A percentile compares a stretch with the other conserved stretches of the same genome.
phyloP scores from a whole-genome alignment of 2,797 vertebrate genomes.

The Myioborus miniatus region DNA sequence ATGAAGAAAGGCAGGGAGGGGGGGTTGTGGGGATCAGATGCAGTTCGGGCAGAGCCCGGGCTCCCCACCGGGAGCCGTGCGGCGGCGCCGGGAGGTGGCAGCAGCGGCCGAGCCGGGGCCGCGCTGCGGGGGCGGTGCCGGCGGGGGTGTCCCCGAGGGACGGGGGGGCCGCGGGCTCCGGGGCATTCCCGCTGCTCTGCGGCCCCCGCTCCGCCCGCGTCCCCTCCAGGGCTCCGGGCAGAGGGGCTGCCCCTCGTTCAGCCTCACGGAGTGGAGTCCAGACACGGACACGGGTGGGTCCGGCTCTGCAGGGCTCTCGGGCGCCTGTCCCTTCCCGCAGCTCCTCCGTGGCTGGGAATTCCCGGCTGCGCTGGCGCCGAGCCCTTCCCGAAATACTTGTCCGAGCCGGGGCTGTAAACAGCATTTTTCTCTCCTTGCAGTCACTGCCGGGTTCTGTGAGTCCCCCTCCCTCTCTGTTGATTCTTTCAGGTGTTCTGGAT shows the following conservation, averaged over 20 bases:
- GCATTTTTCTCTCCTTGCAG: neutral
- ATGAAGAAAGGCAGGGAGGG: neutral
- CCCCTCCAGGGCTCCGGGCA: no score
- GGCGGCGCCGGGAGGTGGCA: constrained; percentile 25
- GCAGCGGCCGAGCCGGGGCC: neutral
- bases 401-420: neutral
- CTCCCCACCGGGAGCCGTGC: neutral
- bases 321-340: neutral
- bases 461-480: neutral
- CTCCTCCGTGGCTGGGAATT: neutral
- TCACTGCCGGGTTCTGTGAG: neutral
- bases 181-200: neutral
- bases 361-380: neutral
- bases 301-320: neutral
- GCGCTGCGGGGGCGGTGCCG: neutral
- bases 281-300: neutral
- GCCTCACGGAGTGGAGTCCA: neutral
- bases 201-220: neutral
- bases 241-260: neutral
- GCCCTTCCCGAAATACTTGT: neutral
- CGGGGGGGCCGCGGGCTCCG: neutral
- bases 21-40: neutral
- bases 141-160: neutral
- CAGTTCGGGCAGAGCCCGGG: accelerated
- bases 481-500: neutral